Base-by-base conservation (phyloP, 2,888 invertebrate species). In the Epinotia nisella region DNA sequence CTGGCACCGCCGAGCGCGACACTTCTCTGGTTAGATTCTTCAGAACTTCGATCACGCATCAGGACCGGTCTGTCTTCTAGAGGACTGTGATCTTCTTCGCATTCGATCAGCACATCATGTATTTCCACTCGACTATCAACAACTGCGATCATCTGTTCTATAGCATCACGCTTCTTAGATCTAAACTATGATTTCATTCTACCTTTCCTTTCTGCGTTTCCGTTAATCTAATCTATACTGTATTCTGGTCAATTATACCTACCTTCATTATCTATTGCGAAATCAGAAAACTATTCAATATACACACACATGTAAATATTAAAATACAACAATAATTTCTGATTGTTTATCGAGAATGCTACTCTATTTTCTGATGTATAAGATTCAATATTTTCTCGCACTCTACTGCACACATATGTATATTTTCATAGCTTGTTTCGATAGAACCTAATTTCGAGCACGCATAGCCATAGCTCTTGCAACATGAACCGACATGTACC, bases 361-460 rank as follows among this genome's bases (percentile, higher is more conserved):
- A 87, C 85, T 80, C 78, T 91, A 91, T 92, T 92, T 91, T 91
- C 90, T 89, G 90, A 88, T 82, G 81, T 87, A 83, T 90, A 88
- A 87, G 79, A 87, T 85, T 84, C 83, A 74, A 90, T 91, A 90
- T 90, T 91, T 90, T 90, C 85, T 86, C 85, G 88, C 90, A 88
- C 90, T 87, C 82, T 88, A 87, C 82, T 84, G 87, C 90, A 90
- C 89, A 87, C 84, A 81, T 79, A 82, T 81, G 81, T 85, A 89
- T 91, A 92, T 91, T 92, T 92, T 91, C 89, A 87, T 92, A 91
- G 90, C 89, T 91, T 90, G 79, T 87, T 87, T 88, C 87, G 76
- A 86, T 88, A 87, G 83, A 78, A 76, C 77, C 81, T 87, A 81
- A 82, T 87, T 90, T 88, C 80, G 80, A 84, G 90, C 91, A 89